A percentile compares a stretch with the other conserved stretches of the same genome.
Evolutionary conservation across 2,797 vertebrate species (phyloP).

Genomic region (Cynodonichthys magdalenae): DNA sequence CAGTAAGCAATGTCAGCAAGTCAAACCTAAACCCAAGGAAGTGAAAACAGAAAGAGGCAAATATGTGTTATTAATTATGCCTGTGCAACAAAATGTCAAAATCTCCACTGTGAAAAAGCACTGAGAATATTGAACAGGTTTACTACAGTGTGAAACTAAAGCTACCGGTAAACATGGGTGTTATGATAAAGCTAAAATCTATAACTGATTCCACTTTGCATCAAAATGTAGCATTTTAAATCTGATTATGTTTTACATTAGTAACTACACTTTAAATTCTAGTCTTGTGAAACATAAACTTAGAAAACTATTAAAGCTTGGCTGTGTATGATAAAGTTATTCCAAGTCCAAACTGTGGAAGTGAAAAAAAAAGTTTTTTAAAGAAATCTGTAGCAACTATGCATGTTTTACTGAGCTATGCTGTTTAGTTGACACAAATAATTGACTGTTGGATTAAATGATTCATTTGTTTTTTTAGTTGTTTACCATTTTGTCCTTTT

Average conservation of each 20-base stretch:
- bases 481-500: too few relatives aligned
- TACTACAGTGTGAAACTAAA: neutral
- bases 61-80: constrained; percentile 9
- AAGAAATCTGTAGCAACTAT: too few relatives aligned
- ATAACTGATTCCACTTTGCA: constrained; percentile 1
- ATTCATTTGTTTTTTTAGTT: too few relatives aligned
- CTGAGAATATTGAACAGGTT: constrained; percentile 1
- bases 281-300: neutral
- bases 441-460: too few relatives aligned
- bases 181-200: constrained; percentile 1
- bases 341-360: too few relatives aligned
- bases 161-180: neutral
- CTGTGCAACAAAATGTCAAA: constrained; percentile 14
- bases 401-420: too few relatives aligned
- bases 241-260: neutral
- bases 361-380: too few relatives aligned
- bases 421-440: too few relatives aligned
- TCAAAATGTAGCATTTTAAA: constrained; percentile 1
- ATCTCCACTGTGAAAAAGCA: constrained; percentile 3
- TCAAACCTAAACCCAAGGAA: neutral
- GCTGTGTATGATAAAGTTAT: too few relatives aligned
- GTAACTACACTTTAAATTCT: neutral
- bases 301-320: too few relatives aligned
- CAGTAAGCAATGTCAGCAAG: neutral
- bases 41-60: neutral